Evolutionary conservation across 2,113 vertebrate species (phyloP), one percentile per base, ranked within the genome.

Genomic region (Ochotona curzoniae): DNA sequence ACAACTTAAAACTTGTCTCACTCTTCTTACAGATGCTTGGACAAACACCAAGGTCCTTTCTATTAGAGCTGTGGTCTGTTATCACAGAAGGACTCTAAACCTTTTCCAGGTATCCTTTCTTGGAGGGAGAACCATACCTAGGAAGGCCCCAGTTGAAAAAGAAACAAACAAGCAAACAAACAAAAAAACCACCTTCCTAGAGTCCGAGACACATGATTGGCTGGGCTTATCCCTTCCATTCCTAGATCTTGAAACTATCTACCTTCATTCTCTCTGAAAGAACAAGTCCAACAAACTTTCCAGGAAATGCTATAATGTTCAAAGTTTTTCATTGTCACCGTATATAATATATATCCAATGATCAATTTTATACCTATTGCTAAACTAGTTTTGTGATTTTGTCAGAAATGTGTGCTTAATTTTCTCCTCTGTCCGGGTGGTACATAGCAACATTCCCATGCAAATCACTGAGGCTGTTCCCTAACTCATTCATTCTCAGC

Each of bases 221-320:
- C 73, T 61, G 44, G 60, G 21, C 15, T 35, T 83, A 49, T 7
- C 35, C 12, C 69, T 91, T 66, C 7, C 6, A 38, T 81, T 84
- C 54, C 38, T 71, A 60, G 18, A 25, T 88, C 28, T 35, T 75
- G 35, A 26, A 69, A 83, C 61, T 4, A 60, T 7, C 7, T 0
- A 73, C 67, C 84, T 91, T 28, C 18, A 57, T 35, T 80, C 87
- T 49, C 38, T 74, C 87, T 83, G 64, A 80, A 79, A 81, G 66
- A 75, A 54, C 4, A 30, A 13, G 15, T 67, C 66, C 38, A 32
- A 17, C 12, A 75, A 54, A 64, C 44, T 57, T 64, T 54, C 15
- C 30, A 83, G 57, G 20, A 64, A 32, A 32, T 25, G 61, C 54
- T 26, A 7, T 8, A 18, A 14, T 30, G 6, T 13, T 13, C 21